Evolutionary conservation across 2,797 vertebrate species (phyloP).

Genomic region (Muscicapa comitata): DNA sequence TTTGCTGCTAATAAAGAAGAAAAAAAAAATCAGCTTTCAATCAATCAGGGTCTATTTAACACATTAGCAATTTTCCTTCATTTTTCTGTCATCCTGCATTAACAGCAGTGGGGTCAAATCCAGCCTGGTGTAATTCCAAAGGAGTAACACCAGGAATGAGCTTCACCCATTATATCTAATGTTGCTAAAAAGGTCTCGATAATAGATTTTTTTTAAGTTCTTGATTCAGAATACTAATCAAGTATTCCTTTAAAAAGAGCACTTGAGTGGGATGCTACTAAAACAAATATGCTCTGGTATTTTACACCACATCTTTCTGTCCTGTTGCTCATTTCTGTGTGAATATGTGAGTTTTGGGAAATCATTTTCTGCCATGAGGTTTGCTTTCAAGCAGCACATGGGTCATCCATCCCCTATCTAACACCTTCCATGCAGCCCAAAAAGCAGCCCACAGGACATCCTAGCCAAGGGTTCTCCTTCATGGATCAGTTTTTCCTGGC

Average conservation of each 20-base stretch:
- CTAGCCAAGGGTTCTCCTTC: neutral
- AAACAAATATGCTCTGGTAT: conserved; percentile 32
- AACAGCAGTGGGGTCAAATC: conserved; percentile 1
- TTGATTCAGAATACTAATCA: conserved; percentile 44
- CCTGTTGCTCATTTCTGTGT: conserved; percentile 19
- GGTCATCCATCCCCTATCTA: neutral
- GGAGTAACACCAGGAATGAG: conserved; percentile 15
- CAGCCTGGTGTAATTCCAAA: conserved; percentile 26
- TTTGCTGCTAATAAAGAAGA: conserved; percentile 4
- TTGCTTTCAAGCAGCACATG: neutral
- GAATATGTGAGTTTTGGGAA: neutral
- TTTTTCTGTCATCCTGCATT: conserved; percentile 41
- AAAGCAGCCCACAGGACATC: neutral
- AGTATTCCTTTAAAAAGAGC: conserved; percentile 28
- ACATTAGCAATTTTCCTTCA: neutral
- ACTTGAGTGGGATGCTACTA: conserved; percentile 29
- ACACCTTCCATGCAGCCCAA: neutral
- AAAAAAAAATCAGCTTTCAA: neutral
- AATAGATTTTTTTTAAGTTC: conserved; percentile 40
- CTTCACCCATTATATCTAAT: conserved; percentile 6
- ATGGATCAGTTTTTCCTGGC: neutral
- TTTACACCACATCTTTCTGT: neutral
- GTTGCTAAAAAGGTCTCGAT: conserved; percentile 35
- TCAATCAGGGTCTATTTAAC: conserved; percentile 40
- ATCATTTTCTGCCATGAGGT: neutral